Evolutionary conservation across 2,113 vertebrate species (phyloP).

Genomic region (Oreocharis arfaki): DNA sequence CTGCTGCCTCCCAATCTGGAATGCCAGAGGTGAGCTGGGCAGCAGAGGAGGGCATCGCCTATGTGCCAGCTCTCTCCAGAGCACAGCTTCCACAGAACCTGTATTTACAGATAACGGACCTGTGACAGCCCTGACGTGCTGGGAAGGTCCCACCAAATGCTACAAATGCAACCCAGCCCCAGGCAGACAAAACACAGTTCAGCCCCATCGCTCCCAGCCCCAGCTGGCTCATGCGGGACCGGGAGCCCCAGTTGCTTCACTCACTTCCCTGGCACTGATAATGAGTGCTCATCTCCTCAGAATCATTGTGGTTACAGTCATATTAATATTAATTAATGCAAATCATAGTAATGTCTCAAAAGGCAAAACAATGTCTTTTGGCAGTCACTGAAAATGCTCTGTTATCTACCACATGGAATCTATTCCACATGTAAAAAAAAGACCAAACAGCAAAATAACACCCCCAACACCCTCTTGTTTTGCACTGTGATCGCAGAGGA

Average conservation of each 20-base stretch:
- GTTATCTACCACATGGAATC: not conserved
- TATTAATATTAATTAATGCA: conserved; percentile 21
- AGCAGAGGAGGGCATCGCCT: rapidly evolving
- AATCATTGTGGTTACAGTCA: not conserved
- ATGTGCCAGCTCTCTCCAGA: not conserved
- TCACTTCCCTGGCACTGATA: not conserved
- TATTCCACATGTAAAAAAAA: not conserved
- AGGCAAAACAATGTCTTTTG: not conserved
- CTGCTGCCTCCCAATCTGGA: not conserved
- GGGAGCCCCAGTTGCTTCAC: not conserved
- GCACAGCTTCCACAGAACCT: not conserved
- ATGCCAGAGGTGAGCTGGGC: not conserved
- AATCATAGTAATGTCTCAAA: not conserved
- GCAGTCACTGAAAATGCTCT: not conserved
- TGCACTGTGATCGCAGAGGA: rapidly evolving
- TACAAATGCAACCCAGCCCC: rapidly evolving
- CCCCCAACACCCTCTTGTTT: not conserved
- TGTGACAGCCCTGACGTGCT: rapidly evolving
- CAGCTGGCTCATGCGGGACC: rapidly evolving
- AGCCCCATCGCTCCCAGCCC: not conserved
- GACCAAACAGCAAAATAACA: not conserved
- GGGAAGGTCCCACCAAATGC: not conserved
- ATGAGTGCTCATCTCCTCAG: not conserved
- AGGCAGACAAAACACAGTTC: not conserved
- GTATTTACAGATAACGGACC: rapidly evolving